These are phyloP conservation scores for Hycleus phaleratus DNA, from an alignment of 1,140 invertebrate genomes.

Conservation along the genomic window DNA sequence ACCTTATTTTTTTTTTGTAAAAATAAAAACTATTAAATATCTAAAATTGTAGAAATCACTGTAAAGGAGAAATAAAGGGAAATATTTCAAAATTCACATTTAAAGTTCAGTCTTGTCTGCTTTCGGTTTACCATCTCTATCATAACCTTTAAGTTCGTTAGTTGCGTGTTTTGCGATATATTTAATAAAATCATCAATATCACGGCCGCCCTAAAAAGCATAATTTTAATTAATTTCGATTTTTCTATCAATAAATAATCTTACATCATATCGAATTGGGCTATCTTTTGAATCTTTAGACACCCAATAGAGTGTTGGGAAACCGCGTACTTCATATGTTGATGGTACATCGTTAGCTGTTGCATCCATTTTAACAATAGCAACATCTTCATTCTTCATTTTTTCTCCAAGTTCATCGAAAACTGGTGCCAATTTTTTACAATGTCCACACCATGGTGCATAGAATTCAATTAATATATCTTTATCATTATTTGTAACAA, in stretches of 20 bases:
- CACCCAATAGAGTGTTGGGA: constrained; percentile 95
- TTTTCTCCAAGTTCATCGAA: constrained; percentile 92
- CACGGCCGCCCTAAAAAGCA: constrained; percentile 70
- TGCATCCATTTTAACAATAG: constrained; percentile 96
- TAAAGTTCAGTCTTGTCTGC: constrained; percentile 61
- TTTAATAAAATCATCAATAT: constrained; percentile 91
- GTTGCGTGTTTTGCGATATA: constrained; percentile 92
- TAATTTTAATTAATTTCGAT: constrained; percentile 1
- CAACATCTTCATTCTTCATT: constrained; percentile 81
- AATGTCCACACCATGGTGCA: constrained; percentile 98
- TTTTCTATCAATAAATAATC: constrained; percentile 17
- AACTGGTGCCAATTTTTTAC: constrained; percentile 89
- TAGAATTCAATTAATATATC: constrained; percentile 97
- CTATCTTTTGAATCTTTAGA: constrained; percentile 74
- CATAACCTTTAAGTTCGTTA: constrained; percentile 78
- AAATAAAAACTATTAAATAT: no score
- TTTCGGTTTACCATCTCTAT: constrained; percentile 81
- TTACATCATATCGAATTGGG: constrained; percentile 86
- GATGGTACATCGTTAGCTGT: constrained; percentile 96
- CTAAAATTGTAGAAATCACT: no score
- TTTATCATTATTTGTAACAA: constrained; percentile 84
- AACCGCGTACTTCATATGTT: constrained; percentile 89
- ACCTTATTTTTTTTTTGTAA: no score
- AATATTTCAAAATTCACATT: constrained; percentile 12
- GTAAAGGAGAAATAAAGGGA: no score